Evolutionary conservation across 1,140 invertebrate species (phyloP).

Genomic region (Mylabris phalerata): DNA sequence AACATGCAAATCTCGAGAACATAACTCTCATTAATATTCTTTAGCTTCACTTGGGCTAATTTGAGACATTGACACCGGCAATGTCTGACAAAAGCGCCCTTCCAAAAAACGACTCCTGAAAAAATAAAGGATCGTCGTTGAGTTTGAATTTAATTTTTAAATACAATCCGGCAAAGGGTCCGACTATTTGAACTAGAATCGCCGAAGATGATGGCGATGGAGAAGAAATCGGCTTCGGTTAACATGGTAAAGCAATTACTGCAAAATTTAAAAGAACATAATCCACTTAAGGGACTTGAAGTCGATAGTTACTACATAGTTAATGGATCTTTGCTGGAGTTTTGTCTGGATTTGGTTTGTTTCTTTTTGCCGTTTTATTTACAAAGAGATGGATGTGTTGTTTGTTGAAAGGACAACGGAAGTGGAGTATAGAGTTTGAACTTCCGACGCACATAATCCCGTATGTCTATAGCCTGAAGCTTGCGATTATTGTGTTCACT

Average conservation of each 20-base stretch:
- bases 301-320: conserved; percentile 18
- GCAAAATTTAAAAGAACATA: conserved; percentile 25
- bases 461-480: too few relatives aligned
- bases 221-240: conserved; percentile 11
- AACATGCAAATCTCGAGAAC: conserved; percentile 14
- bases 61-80: conserved; percentile 5
- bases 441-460: too few relatives aligned
- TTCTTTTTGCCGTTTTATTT: too few relatives aligned
- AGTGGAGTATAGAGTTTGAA: too few relatives aligned
- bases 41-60: conserved; percentile 11
- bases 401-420: too few relatives aligned
- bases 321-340: conserved; percentile 13
- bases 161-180: background rate
- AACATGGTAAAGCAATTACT: conserved; percentile 29
- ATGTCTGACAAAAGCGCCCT: too few relatives aligned
- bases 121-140: too few relatives aligned
- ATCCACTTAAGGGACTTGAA: conserved; percentile 25
- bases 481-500: too few relatives aligned
- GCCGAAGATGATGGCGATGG: background rate
- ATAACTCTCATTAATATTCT: conserved; percentile 22
- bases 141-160: too few relatives aligned
- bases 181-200: background rate
- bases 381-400: too few relatives aligned
- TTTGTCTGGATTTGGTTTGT: too few relatives aligned
- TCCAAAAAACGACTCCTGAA: too few relatives aligned